Evolutionary conservation across 2,113 vertebrate genomes (phyloP), one percentile per base, ranked within the genome.

Genomic region (Erythrocercus mccallii): DNA sequence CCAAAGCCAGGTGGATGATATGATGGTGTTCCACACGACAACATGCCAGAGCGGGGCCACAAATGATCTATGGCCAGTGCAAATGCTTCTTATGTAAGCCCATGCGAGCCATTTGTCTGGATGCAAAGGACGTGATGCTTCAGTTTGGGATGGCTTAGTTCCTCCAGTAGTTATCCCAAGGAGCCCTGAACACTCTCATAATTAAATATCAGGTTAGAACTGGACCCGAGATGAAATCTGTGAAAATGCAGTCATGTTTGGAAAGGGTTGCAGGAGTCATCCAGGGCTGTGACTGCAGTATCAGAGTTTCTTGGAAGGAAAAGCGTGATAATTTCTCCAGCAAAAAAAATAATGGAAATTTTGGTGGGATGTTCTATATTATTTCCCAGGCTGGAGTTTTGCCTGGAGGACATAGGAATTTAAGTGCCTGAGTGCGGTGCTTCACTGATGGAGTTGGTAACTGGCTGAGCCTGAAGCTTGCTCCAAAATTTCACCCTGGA

Each of bases 121-220:
- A n/a, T 83, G 47, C 25, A 81, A 88, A 86, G 21, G 30, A 92
- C 42, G 61, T 86, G 91, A 42, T 95, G 33, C 48, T 86, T 92
- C 82, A 68, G 22, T 68, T 47, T 68, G n/a, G 68, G 37, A 37
- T 83, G 79, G 40, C 35, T 94, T 69, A 72, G 62, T 83, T 64
- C 37, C 38, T 80, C 47, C 47, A 70, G 20, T 80, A 90, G 90
- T 90, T 94, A 94, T 11, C 60, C 0, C 0, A 60, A 86, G n/a
- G 58, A 92, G 57, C 3, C 31, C 15, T 81, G 56, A 92, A 93
- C 24, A 33, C 51, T 69, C 13, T 83, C 10, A 48, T 88, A 82
- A 82, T 64, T 93, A 90, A 82, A 47, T 83, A 66, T 77, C 48
- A 90, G 68, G 90, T 92, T 92, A 77, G 82, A 88, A 86, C 88